Conservation (phyloP, 1,140 invertebrate genomes). For the Zelostemma sp. region DNA sequence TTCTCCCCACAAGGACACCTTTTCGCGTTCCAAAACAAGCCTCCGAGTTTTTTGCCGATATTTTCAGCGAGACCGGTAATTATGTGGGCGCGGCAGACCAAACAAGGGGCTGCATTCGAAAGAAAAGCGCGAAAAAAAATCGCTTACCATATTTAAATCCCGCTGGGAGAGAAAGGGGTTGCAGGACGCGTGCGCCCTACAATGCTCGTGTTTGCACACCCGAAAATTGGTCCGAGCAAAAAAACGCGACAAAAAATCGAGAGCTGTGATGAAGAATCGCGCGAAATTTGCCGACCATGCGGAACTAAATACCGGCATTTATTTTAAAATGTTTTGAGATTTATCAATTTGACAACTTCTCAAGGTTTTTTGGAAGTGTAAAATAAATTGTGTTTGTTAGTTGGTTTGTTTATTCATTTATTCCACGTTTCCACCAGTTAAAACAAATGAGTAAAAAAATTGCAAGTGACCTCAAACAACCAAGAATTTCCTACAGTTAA, state of each 20-base stretch:
- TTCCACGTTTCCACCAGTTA: too few relatives aligned
- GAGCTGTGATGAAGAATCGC: slow-evolving; percentile 22
- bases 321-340: background rate
- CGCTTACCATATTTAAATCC: slow-evolving; percentile 65
- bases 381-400: too few relatives aligned
- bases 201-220: slow-evolving; percentile 61
- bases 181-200: slow-evolving; percentile 60
- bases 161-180: slow-evolving; percentile 48
- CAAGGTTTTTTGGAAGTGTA: too few relatives aligned
- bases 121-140: slow-evolving; percentile 60
- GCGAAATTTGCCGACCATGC: slow-evolving; percentile 15
- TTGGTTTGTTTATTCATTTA: too few relatives aligned
- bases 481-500: too few relatives aligned
- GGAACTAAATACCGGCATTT: slow-evolving; percentile 14
- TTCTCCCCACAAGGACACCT: too few relatives aligned
- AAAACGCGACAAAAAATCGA: slow-evolving; percentile 29
- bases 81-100: slow-evolving; percentile 66
- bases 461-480: too few relatives aligned
- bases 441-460: too few relatives aligned
- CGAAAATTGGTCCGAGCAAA: slow-evolving; percentile 54
- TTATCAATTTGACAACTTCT: too few relatives aligned
- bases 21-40: too few relatives aligned
- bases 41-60: slow-evolving; percentile 54
- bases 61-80: slow-evolving; percentile 61
- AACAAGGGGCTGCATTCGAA: slow-evolving; percentile 58